These are phyloP conservation scores for Resseliella maxima DNA, from an alignment of 2,888 invertebrate species.

Conservation along the genomic window DNA sequence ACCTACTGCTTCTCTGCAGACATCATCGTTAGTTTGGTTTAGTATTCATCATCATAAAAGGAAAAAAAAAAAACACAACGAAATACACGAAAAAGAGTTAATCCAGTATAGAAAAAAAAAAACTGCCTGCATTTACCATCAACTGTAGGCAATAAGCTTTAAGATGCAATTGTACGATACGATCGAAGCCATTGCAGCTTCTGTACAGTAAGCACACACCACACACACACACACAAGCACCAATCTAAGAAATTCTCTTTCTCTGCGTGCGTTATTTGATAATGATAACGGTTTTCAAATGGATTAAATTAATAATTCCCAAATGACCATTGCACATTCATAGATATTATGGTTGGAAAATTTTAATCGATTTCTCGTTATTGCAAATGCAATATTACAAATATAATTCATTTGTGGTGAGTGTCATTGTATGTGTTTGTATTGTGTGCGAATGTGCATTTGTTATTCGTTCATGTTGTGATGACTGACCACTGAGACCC, in stretches of 20 bases:
- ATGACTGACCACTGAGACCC: constrained; percentile 44
- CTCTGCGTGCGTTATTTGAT: constrained; percentile 51
- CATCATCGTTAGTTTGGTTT: not conserved
- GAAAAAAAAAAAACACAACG: not conserved
- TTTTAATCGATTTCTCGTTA: constrained; percentile 31
- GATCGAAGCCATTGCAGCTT: not conserved
- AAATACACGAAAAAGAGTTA: not conserved
- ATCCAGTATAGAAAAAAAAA: not conserved
- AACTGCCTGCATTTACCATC: not conserved
- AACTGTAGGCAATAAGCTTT: not conserved
- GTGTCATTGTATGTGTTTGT: too few relatives aligned
- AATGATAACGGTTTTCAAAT: constrained; percentile 25
- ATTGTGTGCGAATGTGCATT: not conserved
- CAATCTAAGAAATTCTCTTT: not conserved
- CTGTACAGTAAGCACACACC: not conserved
- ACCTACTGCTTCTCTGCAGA: not conserved
- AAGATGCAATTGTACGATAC: not conserved
- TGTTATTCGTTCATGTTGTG: constrained; percentile 15
- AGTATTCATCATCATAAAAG: not conserved
- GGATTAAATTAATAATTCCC: constrained; percentile 44
- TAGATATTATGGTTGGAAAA: not conserved
- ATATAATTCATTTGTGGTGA: not conserved
- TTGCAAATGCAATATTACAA: not conserved
- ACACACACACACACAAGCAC: not conserved
- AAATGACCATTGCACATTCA: constrained; percentile 37